Conservation (phyloP, 2,113 vertebrate genomes). For the Toxotes jaculatrix region DNA sequence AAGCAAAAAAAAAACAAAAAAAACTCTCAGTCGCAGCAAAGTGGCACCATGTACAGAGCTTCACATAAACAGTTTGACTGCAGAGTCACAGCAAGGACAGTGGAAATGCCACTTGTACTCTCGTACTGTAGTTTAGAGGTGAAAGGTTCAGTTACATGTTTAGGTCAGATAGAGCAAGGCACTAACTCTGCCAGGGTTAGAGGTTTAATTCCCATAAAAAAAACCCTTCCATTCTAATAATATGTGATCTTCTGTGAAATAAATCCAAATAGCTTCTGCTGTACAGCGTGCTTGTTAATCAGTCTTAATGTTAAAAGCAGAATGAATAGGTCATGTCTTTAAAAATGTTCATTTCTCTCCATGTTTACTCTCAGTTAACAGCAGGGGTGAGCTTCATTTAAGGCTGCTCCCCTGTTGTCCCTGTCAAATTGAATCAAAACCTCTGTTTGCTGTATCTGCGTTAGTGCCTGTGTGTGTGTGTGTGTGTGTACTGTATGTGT, state of each 20-base stretch:
- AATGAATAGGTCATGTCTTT: conserved; percentile 14
- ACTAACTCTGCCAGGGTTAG: not conserved
- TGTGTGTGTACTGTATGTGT: not conserved
- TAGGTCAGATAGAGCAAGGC: not conserved
- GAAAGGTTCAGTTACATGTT: not conserved
- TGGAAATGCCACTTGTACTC: not conserved
- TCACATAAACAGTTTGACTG: conserved; percentile 1
- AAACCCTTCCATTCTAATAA: not conserved
- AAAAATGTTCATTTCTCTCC: conserved; percentile 16
- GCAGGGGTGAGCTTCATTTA: conserved; percentile 39
- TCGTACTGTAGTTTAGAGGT: not conserved
- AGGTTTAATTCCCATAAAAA: not conserved
- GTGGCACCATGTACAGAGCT: conserved; percentile 1
- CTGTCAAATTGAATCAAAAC: conserved; percentile 35
- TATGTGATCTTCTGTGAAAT: not conserved
- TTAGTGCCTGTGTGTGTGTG: not conserved
- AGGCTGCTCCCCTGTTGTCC: conserved; percentile 16
- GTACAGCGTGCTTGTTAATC: conserved; percentile 10
- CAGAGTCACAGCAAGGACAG: not conserved
- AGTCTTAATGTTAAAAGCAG: conserved; percentile 12
- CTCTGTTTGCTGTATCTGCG: not conserved
- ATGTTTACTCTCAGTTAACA: conserved; percentile 36
- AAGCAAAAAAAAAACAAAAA: too few relatives aligned
- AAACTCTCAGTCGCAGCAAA: conserved; percentile 2
- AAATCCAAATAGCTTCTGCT: not conserved